These are phyloP conservation scores for Psephotus haematonotus DNA, from an alignment of 2,113 vertebrate genomes.

Conservation along the genomic window DNA sequence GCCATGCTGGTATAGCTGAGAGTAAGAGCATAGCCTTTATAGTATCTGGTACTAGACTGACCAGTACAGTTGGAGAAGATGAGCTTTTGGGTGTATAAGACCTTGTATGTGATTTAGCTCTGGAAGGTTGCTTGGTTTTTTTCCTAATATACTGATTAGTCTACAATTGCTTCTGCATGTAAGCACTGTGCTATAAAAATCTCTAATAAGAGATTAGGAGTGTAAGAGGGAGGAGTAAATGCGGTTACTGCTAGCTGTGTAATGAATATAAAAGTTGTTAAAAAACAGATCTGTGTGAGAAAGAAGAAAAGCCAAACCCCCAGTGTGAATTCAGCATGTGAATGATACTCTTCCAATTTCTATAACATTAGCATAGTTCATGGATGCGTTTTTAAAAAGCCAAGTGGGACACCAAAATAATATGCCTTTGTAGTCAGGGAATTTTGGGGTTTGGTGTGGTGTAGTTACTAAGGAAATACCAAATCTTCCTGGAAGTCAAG, in stretches of 20 bases:
- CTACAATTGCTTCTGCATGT: background rate
- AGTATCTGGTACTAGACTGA: background rate
- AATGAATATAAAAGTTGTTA: background rate
- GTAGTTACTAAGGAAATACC: background rate
- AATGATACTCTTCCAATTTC: background rate
- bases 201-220: background rate
- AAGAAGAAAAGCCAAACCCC: background rate
- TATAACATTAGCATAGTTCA: fast-evolving
- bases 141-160: background rate
- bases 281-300: background rate
- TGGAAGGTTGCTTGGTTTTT: background rate
- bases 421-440: background rate
- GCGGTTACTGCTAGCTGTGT: background rate
- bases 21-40: fast-evolving
- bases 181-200: background rate
- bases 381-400: background rate
- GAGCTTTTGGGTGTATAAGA: background rate
- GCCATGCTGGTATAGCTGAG: background rate
- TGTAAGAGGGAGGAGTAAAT: background rate
- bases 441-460: background rate
- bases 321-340: fast-evolving
- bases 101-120: background rate
- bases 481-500: background rate
- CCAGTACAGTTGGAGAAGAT: background rate
- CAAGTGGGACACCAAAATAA: background rate